Base-by-base conservation (phyloP, 2,797 vertebrate genomes). In the Semaprochilodus insignis region DNA sequence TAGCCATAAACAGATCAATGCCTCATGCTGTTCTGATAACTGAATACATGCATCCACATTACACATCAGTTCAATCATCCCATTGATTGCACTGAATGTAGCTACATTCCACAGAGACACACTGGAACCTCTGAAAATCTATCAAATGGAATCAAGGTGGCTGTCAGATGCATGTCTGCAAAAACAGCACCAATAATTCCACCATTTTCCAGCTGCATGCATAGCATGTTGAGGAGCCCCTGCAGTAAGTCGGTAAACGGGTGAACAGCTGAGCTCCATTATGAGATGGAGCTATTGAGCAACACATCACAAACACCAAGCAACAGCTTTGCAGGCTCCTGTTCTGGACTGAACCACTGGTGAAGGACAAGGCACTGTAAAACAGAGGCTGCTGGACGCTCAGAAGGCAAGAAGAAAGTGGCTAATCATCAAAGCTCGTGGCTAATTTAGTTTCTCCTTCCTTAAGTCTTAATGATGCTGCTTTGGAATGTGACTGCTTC, bases 31-130 rank as follows among this genome's bases (percentile, higher is more conserved):
- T 80, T 88, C 88, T 91, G 84, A 91, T 91, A 88, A 91, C 87
- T 86, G 82, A 88, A 90, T 88, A 90, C 89, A 90, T 89, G 86
- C 91, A 91, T 92, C 87, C 89, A 85, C 82, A 86, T 91, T 90
- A 91, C 86, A 82, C 70, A 72, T 78, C 80, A 78, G 77, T 83
- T 88, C 87, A 82, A 84, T 88, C 87, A 86, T 84, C 54, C 71
- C 88, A 88, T 84, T 87, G 87, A 88, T 86, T 70, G 74, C 74
- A 72, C 76, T 25, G 74, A 84, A 84, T 59, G 74, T 72, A 81
- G 74, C 76, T 55, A 62, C 78, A 62, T 70, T 74, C 65, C 21
- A 2, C 48, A 78, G 65, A 74, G 80, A 82, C 74, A 79, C 31
- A 69, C 84, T 72, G 69, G 65, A 54, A 74, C 27, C 69, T 74